A percentile compares a stretch with the other conserved stretches of the same genome.
These are phyloP conservation scores for Clepsis dumicolana DNA, from an alignment of 2,888 invertebrate species.

Conservation along the genomic window DNA sequence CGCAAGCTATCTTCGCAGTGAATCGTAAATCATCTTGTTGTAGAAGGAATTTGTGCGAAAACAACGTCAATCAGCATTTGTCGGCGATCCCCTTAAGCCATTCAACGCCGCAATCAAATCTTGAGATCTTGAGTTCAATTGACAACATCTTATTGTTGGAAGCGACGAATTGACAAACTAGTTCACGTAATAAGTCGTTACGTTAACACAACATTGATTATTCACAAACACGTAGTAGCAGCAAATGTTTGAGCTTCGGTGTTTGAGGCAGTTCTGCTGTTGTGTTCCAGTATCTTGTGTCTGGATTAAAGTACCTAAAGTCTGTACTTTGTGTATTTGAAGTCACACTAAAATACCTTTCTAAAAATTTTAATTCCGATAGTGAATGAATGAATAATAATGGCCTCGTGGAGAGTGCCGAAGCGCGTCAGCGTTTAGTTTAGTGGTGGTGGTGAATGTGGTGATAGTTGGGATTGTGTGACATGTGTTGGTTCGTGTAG, in stretches of 20 bases:
- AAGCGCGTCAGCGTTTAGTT: too few species aligned
- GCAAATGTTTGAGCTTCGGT: constrained; percentile 16
- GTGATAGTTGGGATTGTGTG: too few species aligned
- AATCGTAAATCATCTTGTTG: constrained; percentile 13
- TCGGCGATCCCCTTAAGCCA: constrained; percentile 20
- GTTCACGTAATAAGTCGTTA: constrained; percentile 13
- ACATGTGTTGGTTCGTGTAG: too few species aligned
- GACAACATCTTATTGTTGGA: constrained; percentile 21
- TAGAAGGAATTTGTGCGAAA: constrained; percentile 7
- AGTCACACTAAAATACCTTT: too few species aligned
- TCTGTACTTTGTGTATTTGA: too few species aligned
- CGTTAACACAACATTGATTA: constrained; percentile 11
- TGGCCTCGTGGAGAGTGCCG: too few species aligned
- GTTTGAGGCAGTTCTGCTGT: neutral
- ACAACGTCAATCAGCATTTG: constrained; percentile 23
- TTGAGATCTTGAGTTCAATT: constrained; percentile 29
- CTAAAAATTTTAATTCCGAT: too few species aligned
- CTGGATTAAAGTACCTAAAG: too few species aligned
- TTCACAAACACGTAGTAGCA: constrained; percentile 8
- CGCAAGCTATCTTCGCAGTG: neutral
- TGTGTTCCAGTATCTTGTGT: too few species aligned
- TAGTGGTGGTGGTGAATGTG: too few species aligned
- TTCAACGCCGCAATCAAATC: constrained; percentile 27
- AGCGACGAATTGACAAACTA: constrained; percentile 25
- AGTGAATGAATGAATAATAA: too few species aligned